These are phyloP conservation scores for Schlechtendalia chinensis DNA, from an alignment of 1,140 invertebrate species.

Conservation along the genomic window DNA sequence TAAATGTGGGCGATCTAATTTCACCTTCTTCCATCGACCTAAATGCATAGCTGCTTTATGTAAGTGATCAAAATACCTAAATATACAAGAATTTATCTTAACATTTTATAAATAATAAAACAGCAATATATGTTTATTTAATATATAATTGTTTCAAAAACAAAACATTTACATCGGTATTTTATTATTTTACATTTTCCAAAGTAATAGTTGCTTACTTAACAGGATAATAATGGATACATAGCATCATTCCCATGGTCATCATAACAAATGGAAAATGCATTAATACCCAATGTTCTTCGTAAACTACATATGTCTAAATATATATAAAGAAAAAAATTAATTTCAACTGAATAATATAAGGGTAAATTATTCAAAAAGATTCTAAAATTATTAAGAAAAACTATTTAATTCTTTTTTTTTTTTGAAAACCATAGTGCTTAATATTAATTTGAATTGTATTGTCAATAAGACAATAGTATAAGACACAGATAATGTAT, in stretches of 20 bases:
- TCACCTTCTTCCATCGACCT: constrained; percentile 78
- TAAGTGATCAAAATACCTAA: constrained; percentile 77
- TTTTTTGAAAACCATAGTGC: too few species aligned
- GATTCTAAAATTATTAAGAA: neutral
- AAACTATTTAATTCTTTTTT: neutral
- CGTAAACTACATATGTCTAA: constrained; percentile 40
- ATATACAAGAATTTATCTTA: constrained; percentile 61
- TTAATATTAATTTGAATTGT: neutral
- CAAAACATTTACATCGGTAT: too few species aligned
- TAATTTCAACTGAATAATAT: neutral
- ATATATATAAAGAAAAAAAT: constrained; percentile 18
- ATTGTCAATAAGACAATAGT: neutral
- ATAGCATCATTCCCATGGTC: constrained; percentile 53
- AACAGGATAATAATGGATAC: constrained; percentile 72
- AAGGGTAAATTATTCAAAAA: neutral
- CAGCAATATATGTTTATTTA: too few species aligned
- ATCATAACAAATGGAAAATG: constrained; percentile 49
- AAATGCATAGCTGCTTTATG: constrained; percentile 87
- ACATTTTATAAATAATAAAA: too few species aligned
- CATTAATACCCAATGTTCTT: constrained; percentile 39
- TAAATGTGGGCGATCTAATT: constrained; percentile 63
- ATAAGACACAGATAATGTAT: too few species aligned
- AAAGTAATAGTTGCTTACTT: constrained; percentile 71
- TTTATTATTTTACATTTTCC: too few species aligned
- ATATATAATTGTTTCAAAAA: too few species aligned